Evolutionary conservation across 2,113 vertebrate genomes (phyloP).

Genomic region (Paramormyrops kingsleyae): DNA sequence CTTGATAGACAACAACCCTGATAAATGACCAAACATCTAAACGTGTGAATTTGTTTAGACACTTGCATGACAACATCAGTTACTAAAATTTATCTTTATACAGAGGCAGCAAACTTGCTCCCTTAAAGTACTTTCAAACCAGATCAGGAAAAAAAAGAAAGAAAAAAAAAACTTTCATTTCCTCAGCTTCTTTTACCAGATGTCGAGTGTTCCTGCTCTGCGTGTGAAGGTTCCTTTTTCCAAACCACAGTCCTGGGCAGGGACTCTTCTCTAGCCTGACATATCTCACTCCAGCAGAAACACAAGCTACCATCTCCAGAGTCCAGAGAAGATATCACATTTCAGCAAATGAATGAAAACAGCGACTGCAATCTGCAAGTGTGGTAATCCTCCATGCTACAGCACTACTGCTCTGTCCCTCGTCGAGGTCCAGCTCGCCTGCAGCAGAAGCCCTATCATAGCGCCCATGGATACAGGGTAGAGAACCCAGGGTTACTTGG

Average conservation of each 20-base stretch:
- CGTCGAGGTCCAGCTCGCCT: not conserved
- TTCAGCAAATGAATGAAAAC: not conserved
- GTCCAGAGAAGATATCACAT: not conserved
- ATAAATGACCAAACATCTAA: not conserved
- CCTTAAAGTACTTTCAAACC: not conserved
- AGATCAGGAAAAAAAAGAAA: not conserved
- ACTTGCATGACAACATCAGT: not conserved
- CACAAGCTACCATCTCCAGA: not conserved
- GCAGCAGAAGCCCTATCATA: not conserved
- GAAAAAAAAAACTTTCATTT: not conserved
- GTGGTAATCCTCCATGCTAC: not conserved
- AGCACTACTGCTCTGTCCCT: not conserved
- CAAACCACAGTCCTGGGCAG: not conserved
- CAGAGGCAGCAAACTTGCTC: not conserved
- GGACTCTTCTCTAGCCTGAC: too few relatives aligned
- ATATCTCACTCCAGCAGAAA: not conserved
- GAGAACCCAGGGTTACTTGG: not conserved
- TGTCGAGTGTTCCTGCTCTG: not conserved
- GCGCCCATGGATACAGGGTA: not conserved
- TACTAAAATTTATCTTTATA: not conserved
- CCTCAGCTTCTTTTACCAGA: not conserved
- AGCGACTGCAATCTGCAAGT: not conserved
- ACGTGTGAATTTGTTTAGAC: not conserved
- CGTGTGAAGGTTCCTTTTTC: not conserved
- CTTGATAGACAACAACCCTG: not conserved